These are phyloP conservation scores for Erpetoichthys calabaricus DNA, from an alignment of 2,797 vertebrate genomes.

Conservation along the genomic window DNA sequence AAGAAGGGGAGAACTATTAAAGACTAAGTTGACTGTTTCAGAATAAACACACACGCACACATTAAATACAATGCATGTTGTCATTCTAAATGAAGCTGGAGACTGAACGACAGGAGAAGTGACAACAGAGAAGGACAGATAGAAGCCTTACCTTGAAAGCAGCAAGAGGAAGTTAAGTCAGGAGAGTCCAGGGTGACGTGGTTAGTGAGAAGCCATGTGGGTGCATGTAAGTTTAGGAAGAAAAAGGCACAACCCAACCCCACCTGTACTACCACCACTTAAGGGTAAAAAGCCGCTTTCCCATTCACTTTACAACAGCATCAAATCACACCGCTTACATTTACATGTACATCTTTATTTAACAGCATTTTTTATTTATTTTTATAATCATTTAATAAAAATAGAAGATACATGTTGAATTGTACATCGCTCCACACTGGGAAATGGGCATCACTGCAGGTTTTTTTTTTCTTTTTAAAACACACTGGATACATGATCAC, in stretches of 20 bases:
- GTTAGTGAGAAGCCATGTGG: conserved; percentile 34
- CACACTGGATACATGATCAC: conserved; percentile 32
- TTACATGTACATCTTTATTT: conserved; percentile 54
- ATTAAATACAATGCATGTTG: too few relatives aligned
- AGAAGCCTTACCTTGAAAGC: conserved; percentile 49
- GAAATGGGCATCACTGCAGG: conserved; percentile 27
- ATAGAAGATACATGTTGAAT: conserved; percentile 41
- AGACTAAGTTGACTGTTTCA: too few relatives aligned
- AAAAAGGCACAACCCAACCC: background rate
- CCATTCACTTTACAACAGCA: conserved; percentile 8
- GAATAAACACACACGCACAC: too few relatives aligned
- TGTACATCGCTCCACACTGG: conserved; percentile 35
- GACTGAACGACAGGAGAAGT: conserved; percentile 24
- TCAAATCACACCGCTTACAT: conserved; percentile 19
- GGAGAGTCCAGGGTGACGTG: conserved; percentile 33
- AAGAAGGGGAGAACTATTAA: too few relatives aligned
- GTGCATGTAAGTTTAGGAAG: background rate
- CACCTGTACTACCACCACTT: background rate
- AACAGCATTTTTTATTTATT: conserved; percentile 31
- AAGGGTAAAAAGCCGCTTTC: background rate
- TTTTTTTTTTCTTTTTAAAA: conserved; percentile 18
- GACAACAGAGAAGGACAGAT: conserved; percentile 27
- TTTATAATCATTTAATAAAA: conserved; percentile 39
- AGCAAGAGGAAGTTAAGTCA: conserved; percentile 39
- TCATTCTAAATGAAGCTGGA: background rate